Percentiles rank a stretch among this genome's conserved stretches.
Evolutionary conservation across 2,797 vertebrate species (phyloP).

Genomic region (Buceros bicornis): DNA sequence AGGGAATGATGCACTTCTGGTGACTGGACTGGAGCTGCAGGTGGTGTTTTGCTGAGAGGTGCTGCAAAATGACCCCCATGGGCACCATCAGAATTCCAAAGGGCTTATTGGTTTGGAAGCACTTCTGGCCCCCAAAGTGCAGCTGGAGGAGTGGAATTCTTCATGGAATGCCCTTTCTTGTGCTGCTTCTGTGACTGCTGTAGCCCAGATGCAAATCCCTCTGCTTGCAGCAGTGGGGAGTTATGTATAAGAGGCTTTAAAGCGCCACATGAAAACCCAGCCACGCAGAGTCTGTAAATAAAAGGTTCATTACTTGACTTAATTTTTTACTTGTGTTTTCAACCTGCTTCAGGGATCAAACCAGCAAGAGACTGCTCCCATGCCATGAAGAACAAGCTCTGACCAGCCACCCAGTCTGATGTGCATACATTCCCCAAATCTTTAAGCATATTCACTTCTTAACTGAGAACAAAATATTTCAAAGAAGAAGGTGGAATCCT

Average conservation of each 20-base stretch:
- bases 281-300: neutral
- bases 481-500: slow-evolving; percentile 59
- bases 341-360: neutral
- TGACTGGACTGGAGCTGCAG: neutral
- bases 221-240: neutral
- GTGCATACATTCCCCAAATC: neutral
- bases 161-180: neutral
- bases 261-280: neutral
- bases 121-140: neutral
- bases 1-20: slow-evolving; percentile 25
- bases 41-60: neutral
- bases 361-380: neutral
- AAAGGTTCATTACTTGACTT: neutral
- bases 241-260: accelerated
- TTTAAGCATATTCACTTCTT: slow-evolving; percentile 65
- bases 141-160: neutral
- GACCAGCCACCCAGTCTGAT: neutral
- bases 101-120: neutral
- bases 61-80: neutral
- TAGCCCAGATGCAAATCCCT: neutral
- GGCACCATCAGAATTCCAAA: neutral
- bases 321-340: neutral
- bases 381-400: neutral
- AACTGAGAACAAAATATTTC: slow-evolving; percentile 67
- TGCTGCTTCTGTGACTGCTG: neutral